A percentile compares a stretch with the other conserved stretches of the same genome.
phyloP scores from a whole-genome alignment of 2,113 vertebrate species.

The Hippocampus comes region DNA sequence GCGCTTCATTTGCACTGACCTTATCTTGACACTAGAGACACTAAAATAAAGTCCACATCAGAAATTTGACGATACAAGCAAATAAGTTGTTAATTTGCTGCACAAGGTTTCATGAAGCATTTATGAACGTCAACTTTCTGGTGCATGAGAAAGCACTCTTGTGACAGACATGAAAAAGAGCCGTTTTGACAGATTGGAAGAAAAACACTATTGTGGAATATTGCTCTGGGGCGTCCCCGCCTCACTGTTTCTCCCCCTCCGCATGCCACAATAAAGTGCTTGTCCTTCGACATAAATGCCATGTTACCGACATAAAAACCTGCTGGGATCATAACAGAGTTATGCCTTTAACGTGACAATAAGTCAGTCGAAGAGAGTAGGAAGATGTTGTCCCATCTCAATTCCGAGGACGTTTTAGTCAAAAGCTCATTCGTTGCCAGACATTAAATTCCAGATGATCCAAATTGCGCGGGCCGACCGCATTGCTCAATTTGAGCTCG shows the following conservation, averaged over 20 bases:
- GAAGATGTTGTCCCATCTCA: neutral
- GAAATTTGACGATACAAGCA: neutral
- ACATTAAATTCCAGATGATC: conserved; percentile 33
- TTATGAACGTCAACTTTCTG: neutral
- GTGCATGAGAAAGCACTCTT: neutral
- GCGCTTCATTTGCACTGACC: too few species aligned
- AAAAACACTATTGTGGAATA: conserved; percentile 2
- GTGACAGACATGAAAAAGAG: conserved; percentile 3
- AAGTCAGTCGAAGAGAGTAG: conserved; percentile 1
- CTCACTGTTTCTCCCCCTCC: conserved; percentile 4
- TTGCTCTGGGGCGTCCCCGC: neutral
- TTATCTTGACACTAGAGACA: neutral
- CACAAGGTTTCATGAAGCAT: neutral
- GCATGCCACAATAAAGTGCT: conserved; percentile 13
- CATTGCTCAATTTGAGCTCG: conserved; percentile 38
- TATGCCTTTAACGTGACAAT: conserved; percentile 1
- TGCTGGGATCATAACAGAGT: conserved; percentile 14
- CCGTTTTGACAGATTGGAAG: neutral
- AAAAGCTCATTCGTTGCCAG: conserved; percentile 29
- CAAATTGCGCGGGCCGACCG: conserved; percentile 38
- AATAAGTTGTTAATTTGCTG: neutral
- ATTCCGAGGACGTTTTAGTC: conserved; percentile 13
- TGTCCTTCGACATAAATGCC: conserved; percentile 6
- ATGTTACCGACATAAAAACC: conserved; percentile 4
- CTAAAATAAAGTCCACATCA: neutral